Evolutionary conservation across 2,113 vertebrate species (phyloP).

Genomic region (Dissostichus mawsoni): DNA sequence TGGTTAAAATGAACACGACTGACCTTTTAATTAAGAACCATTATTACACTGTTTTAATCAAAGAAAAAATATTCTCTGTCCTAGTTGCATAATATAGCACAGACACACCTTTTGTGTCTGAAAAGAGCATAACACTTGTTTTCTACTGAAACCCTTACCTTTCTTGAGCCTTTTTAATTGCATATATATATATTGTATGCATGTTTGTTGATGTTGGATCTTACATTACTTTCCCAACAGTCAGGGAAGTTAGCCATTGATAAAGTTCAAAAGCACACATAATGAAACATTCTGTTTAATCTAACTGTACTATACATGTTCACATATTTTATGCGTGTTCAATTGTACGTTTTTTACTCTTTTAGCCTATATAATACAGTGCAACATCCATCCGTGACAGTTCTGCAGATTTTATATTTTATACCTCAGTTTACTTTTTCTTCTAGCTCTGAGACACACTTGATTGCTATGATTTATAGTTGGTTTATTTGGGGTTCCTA

Average conservation of each 20-base stretch:
- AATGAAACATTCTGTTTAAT: not conserved
- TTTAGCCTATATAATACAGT: too few species aligned
- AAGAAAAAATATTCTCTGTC: constrained; percentile 37
- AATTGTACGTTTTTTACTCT: too few species aligned
- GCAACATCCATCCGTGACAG: too few species aligned
- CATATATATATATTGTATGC: not conserved
- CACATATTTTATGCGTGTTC: not conserved
- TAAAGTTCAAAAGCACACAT: not conserved
- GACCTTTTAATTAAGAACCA: constrained; percentile 76
- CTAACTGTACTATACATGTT: not conserved
- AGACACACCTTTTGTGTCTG: not conserved
- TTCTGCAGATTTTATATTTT: not conserved
- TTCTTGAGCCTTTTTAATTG: not conserved
- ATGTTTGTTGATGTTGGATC: not conserved
- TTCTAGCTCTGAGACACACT: not conserved
- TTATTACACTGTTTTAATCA: constrained; percentile 62
- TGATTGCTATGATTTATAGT: too few species aligned
- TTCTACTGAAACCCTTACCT: not conserved
- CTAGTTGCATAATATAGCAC: constrained; percentile 20
- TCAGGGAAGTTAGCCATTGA: not conserved
- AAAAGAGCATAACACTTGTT: not conserved
- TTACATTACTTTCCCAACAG: not conserved
- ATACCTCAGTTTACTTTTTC: not conserved
- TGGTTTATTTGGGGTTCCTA: too few species aligned
- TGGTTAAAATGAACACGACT: constrained; percentile 62